These are phyloP conservation scores for Cairina moschata DNA, from an alignment of 2,113 vertebrate species.

Conservation along the genomic window DNA sequence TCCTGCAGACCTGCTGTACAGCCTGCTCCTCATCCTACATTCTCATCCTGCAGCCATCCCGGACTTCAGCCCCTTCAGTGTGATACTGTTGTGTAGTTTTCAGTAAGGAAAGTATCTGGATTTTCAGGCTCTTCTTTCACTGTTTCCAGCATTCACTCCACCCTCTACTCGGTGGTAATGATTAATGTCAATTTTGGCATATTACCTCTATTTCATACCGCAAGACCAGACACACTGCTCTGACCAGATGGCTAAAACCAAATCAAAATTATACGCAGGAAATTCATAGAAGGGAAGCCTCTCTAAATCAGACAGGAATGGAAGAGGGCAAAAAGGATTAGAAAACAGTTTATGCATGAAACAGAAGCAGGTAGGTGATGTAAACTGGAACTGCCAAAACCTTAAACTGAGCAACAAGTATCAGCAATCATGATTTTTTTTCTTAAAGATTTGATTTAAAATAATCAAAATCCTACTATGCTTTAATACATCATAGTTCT, in stretches of 20 bases:
- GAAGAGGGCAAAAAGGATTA: background rate
- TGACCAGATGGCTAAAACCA: background rate
- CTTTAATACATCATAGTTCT: background rate
- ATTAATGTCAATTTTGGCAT: background rate
- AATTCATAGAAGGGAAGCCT: background rate
- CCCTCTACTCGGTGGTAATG: background rate
- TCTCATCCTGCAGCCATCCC: background rate
- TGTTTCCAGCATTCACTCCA: background rate
- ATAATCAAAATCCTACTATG: background rate
- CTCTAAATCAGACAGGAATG: background rate
- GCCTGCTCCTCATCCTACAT: background rate
- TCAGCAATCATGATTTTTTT: background rate
- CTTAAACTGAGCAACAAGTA: background rate
- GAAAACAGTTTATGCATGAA: background rate
- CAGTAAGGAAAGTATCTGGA: background rate
- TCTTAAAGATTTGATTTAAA: background rate
- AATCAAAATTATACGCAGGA: background rate
- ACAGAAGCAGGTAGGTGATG: background rate
- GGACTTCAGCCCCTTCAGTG: background rate
- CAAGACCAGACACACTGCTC: background rate
- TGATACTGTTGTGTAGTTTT: background rate
- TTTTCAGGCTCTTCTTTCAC: background rate
- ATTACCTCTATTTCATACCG: background rate
- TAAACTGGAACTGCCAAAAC: background rate
- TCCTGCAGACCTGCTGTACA: background rate